These are phyloP conservation scores for Nemoura dubitans DNA, from an alignment of 2,888 invertebrate species.

Conservation along the genomic window DNA sequence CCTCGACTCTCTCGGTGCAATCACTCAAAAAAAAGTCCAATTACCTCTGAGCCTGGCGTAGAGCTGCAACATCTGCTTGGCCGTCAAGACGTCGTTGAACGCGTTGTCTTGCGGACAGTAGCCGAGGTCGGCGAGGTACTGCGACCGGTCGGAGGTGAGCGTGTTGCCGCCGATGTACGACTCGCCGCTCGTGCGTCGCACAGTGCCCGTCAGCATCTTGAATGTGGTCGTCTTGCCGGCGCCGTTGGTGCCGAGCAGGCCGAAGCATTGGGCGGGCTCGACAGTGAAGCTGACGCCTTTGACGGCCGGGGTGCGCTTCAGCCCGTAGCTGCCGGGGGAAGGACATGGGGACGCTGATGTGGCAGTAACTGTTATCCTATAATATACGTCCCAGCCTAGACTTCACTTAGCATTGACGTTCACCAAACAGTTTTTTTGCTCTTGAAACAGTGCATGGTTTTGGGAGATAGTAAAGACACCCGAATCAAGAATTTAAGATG, in stretches of 20 bases:
- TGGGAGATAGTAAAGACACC: no score
- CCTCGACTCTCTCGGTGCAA: no score
- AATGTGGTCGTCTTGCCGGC: conserved; percentile 66
- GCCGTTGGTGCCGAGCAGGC: conserved; percentile 63
- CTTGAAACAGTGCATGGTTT: no score
- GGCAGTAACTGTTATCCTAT: no score
- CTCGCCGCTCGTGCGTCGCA: conserved; percentile 58
- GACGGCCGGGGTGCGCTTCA: conserved; percentile 63
- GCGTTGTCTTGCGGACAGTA: conserved; percentile 60
- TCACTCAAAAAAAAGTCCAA: no score
- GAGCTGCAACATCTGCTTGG: background rate
- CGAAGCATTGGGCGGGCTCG: conserved; percentile 61
- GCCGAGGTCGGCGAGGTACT: conserved; percentile 58
- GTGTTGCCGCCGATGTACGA: background rate
- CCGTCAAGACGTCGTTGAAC: background rate
- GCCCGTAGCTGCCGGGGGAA: background rate
- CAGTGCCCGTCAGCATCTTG: conserved; percentile 64
- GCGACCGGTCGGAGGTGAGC: conserved; percentile 39
- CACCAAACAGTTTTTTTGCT: no score
- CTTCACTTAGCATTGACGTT: no score
- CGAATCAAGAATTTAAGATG: no score
- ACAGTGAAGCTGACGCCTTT: conserved; percentile 74
- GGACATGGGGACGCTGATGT: no score
- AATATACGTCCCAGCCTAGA: no score
- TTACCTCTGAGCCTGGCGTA: conserved; percentile 62